These are phyloP conservation scores for Gibbula magus DNA, from an alignment of 2,888 invertebrate species.

Conservation along the genomic window DNA sequence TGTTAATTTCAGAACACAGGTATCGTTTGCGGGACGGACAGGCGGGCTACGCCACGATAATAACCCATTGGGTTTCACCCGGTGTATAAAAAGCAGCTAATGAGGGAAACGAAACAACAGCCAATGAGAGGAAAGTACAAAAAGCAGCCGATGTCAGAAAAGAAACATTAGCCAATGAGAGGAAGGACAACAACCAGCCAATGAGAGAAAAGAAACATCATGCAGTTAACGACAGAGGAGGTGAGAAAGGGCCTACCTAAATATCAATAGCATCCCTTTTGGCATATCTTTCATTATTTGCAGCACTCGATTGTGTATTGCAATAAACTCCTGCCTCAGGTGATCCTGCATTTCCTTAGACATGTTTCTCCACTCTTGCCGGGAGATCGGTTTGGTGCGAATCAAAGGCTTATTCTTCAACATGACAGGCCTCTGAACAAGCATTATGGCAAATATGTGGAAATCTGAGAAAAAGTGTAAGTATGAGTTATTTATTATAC, in stretches of 20 bases:
- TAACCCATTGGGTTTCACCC: no score
- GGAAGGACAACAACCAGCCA: background rate
- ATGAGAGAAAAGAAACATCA: no score
- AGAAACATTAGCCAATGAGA: background rate
- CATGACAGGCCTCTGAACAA: slow-evolving; percentile 65
- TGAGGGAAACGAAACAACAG: background rate
- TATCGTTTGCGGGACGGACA: no score
- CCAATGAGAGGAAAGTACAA: background rate
- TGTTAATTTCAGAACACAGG: no score
- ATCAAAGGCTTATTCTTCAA: slow-evolving; percentile 54
- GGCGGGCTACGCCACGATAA: no score
- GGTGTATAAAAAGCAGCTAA: no score
- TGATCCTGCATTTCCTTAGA: slow-evolving; percentile 58
- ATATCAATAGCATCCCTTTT: slow-evolving; percentile 81
- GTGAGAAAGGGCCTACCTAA: slow-evolving; percentile 77
- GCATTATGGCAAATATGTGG: slow-evolving; percentile 65
- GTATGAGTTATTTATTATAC: no score
- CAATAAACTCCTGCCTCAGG: slow-evolving; percentile 60
- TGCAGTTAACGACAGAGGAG: no score
- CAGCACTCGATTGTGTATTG: slow-evolving; percentile 77
- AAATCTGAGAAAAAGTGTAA: slow-evolving; percentile 56
- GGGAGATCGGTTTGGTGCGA: slow-evolving; percentile 51
- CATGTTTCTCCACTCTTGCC: slow-evolving; percentile 61
- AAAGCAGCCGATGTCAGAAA: background rate
- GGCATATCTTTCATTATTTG: slow-evolving; percentile 76